Conservation (phyloP, 2,888 invertebrate genomes). For the Hydriomena furcata region DNA sequence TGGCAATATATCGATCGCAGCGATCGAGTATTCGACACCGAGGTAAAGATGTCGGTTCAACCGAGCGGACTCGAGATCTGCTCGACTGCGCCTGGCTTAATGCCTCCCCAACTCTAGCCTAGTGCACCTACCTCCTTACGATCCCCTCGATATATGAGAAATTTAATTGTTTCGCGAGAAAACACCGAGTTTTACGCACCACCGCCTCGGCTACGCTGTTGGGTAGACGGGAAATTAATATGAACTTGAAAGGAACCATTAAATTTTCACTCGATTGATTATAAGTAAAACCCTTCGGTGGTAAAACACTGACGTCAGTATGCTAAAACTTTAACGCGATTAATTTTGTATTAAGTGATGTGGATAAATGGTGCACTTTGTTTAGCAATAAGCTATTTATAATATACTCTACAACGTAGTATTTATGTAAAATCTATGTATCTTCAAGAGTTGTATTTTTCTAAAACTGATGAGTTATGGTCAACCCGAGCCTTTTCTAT, state of each 20-base stretch:
- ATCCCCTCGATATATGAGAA: constrained; percentile 70
- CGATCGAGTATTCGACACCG: constrained; percentile 64
- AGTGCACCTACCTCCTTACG: constrained; percentile 57
- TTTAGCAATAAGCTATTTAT: constrained; percentile 3
- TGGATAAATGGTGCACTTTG: constrained; percentile 2
- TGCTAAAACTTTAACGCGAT: constrained; percentile 38
- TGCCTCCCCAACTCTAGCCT: constrained; percentile 48
- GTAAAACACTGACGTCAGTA: constrained; percentile 69
- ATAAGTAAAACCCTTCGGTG: constrained; percentile 73
- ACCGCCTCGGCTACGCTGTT: constrained; percentile 58
- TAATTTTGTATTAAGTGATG: constrained; percentile 5
- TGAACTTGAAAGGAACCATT: constrained; percentile 77
- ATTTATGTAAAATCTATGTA: neutral
- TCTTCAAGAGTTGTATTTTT: constrained; percentile 46
- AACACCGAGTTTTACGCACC: constrained; percentile 66
- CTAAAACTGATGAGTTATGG: constrained; percentile 59
- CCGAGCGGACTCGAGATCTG: constrained; percentile 69
- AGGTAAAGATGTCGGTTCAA: constrained; percentile 63
- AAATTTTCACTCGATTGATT: constrained; percentile 76
- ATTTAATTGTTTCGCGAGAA: constrained; percentile 79
- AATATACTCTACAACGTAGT: too few species aligned
- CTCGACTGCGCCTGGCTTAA: constrained; percentile 59
- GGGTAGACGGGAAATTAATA: constrained; percentile 69
- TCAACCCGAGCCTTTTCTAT: constrained; percentile 45
- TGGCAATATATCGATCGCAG: constrained; percentile 68